These are phyloP conservation scores for Colistium nudipinnis DNA, from an alignment of 2,113 vertebrate species.

Conservation along the genomic window DNA sequence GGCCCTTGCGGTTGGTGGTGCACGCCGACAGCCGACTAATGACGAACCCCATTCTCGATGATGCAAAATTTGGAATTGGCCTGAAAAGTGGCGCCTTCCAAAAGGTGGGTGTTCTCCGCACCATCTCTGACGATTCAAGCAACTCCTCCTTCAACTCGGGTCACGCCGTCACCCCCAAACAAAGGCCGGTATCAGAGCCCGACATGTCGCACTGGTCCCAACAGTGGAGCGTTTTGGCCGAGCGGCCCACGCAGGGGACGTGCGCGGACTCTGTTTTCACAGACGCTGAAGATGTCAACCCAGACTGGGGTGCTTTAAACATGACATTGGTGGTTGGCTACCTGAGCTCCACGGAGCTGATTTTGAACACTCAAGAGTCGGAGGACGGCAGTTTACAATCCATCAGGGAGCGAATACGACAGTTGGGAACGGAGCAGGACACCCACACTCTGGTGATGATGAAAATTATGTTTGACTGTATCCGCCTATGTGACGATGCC, in stretches of 20 bases:
- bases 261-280: constrained; percentile 82
- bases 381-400: constrained; percentile 88
- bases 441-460: constrained; percentile 93
- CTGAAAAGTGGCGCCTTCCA: constrained; percentile 83
- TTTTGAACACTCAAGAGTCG: constrained; percentile 83
- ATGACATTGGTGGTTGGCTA: constrained; percentile 95
- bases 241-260: constrained; percentile 75
- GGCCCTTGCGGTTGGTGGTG: constrained; percentile 87
- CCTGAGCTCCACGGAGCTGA: constrained; percentile 92
- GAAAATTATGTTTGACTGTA: constrained; percentile 91
- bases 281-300: constrained; percentile 76
- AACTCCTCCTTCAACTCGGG: constrained; percentile 65
- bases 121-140: constrained; percentile 86
- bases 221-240: constrained; percentile 59
- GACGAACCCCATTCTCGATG: constrained; percentile 85
- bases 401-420: constrained; percentile 90
- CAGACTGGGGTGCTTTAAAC: constrained; percentile 88
- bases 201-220: constrained; percentile 79
- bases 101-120: constrained; percentile 87
- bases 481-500: constrained; percentile 89
- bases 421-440: constrained; percentile 89
- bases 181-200: constrained; percentile 86
- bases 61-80: constrained; percentile 82
- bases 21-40: constrained; percentile 75
- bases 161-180: constrained; percentile 70